phyloP scores from a whole-genome alignment of 2,888 invertebrate genomes.

The Mechanitis messenoides region DNA sequence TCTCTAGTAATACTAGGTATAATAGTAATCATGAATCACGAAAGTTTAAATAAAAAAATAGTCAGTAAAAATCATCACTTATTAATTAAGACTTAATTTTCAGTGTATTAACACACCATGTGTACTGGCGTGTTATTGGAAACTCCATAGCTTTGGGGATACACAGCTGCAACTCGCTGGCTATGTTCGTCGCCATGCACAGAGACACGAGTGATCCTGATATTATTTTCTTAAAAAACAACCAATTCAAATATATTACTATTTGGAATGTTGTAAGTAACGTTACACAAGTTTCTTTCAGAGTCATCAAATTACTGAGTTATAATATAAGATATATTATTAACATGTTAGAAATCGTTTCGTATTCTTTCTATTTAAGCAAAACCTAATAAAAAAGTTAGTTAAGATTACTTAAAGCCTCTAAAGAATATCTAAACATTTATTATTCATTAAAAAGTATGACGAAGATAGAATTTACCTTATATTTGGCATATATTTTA shows the following conservation, averaged over 20 bases:
- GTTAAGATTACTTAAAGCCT: no score
- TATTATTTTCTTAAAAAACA: conserved; percentile 34
- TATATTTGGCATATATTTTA: no score
- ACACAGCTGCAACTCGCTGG: conserved; percentile 37
- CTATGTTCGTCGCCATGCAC: conserved; percentile 26
- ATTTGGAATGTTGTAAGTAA: conserved; percentile 52
- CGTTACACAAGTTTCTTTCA: background rate
- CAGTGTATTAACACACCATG: conserved; percentile 30
- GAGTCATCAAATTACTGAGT: no score
- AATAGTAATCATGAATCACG: background rate
- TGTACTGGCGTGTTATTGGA: conserved; percentile 39
- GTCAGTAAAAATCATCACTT: no score
- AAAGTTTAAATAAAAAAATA: background rate
- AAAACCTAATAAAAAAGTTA: no score
- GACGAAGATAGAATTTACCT: no score
- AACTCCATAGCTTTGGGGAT: conserved; percentile 34
- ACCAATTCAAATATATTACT: conserved; percentile 43
- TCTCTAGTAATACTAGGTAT: background rate
- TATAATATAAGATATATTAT: no score
- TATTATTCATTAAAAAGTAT: no score
- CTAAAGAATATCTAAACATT: no score
- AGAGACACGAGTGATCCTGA: conserved; percentile 37
- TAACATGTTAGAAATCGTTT: no score
- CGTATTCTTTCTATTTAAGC: no score
- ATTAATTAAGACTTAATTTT: conserved; percentile 11